phyloP scores from a whole-genome alignment of 2,797 vertebrate genomes.

The Pseudochirops corinnae region DNA sequence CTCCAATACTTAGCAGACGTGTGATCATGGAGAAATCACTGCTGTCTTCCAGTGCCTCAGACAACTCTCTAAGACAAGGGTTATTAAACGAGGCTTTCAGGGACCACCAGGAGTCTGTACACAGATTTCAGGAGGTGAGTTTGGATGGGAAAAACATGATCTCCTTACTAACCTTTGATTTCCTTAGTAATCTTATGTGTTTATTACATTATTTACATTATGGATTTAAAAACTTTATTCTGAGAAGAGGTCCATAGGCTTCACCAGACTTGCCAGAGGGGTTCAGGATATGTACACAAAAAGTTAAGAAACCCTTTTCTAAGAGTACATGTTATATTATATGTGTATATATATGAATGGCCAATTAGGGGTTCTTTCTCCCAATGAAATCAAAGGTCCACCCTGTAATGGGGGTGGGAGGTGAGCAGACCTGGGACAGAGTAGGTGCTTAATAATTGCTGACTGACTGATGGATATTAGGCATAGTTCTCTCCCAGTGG shows the following conservation, averaged over 20 bases:
- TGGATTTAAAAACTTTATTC: background rate
- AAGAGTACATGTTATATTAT: background rate
- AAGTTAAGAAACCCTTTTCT: background rate
- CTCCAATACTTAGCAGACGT: background rate
- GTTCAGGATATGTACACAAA: background rate
- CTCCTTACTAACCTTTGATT: background rate
- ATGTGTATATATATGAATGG: background rate
- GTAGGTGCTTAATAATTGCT: background rate
- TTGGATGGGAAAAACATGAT: background rate
- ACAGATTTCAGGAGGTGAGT: background rate
- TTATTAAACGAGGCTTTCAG: background rate
- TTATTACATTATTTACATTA: background rate
- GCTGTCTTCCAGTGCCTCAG: background rate
- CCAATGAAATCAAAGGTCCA: background rate
- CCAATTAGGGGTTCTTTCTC: background rate
- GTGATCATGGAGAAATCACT: background rate
- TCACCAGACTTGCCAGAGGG: background rate
- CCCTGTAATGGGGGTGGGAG: background rate
- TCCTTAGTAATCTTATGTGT: background rate
- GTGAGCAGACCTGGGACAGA: background rate
- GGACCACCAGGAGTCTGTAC: background rate
- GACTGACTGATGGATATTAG: background rate
- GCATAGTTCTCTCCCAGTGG: background rate
- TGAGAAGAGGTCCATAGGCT: background rate
- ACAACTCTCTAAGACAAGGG: background rate